Evolutionary conservation across 2,888 invertebrate species (phyloP).

Genomic region (Galerucella nymphaeae): DNA sequence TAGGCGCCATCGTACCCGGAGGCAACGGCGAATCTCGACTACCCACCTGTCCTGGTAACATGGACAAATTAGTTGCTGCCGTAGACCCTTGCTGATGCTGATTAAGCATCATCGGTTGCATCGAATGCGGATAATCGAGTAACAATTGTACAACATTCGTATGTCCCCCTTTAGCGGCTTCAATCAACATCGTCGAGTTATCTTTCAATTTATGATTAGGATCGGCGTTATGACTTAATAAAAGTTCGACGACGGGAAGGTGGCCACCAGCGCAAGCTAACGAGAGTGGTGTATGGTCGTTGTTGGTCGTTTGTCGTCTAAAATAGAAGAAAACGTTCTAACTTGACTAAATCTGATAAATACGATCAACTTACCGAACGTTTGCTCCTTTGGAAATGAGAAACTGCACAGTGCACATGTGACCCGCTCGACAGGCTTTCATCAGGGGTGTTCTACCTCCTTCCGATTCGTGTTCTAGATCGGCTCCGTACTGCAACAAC

Average conservation of each 20-base stretch:
- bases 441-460: conserved; percentile 96
- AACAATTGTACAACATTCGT: conserved; percentile 94
- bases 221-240: conserved; percentile 92
- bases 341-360: background rate
- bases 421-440: conserved; percentile 98
- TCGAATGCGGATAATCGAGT: conserved; percentile 92
- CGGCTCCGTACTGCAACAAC: conserved; percentile 89
- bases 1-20: conserved; percentile 53
- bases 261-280: conserved; percentile 97
- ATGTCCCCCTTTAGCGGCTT: conserved; percentile 98
- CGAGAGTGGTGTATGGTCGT: conserved; percentile 97
- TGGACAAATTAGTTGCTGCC: conserved; percentile 59
- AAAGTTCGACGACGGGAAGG: conserved; percentile 89
- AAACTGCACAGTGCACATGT: conserved; percentile 95
- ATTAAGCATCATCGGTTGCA: conserved; percentile 80
- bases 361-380: conserved; percentile 31
- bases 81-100: conserved; percentile 56
- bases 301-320: conserved; percentile 84
- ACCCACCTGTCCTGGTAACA: conserved; percentile 61
- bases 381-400: conserved; percentile 79
- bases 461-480: conserved; percentile 95
- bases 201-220: conserved; percentile 98
- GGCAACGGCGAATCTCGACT: conserved; percentile 60
- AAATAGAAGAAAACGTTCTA: background rate
- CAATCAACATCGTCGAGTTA: conserved; percentile 98